phyloP scores from a whole-genome alignment of 2,113 vertebrate species.

The Notarius quadriscutis region DNA sequence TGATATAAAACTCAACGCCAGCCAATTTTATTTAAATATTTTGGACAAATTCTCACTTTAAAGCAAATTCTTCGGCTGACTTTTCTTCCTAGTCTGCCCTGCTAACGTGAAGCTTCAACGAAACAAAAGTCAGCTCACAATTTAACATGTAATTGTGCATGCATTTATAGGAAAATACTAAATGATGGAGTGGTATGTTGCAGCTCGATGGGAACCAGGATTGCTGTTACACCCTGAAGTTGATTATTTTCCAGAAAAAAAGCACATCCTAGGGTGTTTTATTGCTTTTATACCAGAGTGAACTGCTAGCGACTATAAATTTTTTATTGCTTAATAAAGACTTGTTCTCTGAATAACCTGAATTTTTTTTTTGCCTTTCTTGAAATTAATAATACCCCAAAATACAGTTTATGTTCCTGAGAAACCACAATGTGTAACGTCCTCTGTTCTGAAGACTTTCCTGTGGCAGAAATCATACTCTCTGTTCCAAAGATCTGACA shows the following conservation, averaged over 20 bases:
- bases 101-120: not conserved
- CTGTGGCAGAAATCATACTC: not conserved
- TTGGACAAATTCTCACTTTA: not conserved
- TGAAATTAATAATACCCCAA: not conserved
- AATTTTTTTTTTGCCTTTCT: not conserved
- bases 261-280: not conserved
- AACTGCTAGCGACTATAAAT: not conserved
- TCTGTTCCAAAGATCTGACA: not conserved
- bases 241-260: not conserved
- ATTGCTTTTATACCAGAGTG: not conserved
- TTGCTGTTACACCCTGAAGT: not conserved
- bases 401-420: not conserved
- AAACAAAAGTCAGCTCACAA: not conserved
- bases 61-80: not conserved
- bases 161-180: not conserved
- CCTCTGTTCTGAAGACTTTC: not conserved
- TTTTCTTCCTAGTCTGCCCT: not conserved
- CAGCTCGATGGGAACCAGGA: not conserved
- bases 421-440: not conserved
- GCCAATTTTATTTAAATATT: not conserved
- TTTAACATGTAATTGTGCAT: not conserved
- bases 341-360: not conserved
- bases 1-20: no score
- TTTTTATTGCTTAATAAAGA: not conserved
- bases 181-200: not conserved